These are phyloP conservation scores for Caprella mutica DNA, from an alignment of 2,888 invertebrate species.

Conservation along the genomic window DNA sequence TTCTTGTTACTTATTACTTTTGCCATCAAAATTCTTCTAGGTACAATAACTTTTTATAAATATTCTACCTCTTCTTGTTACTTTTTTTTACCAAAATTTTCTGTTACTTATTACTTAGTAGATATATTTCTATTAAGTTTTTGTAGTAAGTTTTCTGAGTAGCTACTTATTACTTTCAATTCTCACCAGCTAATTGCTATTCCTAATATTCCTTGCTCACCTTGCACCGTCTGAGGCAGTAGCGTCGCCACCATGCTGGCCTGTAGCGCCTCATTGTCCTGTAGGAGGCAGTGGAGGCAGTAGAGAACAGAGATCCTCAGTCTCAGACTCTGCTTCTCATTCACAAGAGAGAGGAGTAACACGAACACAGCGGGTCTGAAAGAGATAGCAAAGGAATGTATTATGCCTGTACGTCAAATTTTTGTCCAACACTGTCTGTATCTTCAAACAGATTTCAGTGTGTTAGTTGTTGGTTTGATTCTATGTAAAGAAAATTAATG, in stretches of 20 bases:
- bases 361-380: slow-evolving; percentile 81
- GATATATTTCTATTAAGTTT: too few species aligned
- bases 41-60: too few species aligned
- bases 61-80: too few species aligned
- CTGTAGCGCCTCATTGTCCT: slow-evolving; percentile 82
- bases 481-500: neutral
- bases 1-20: too few species aligned
- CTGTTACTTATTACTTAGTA: too few species aligned
- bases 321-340: slow-evolving; percentile 87
- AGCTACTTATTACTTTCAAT: too few species aligned
- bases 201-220: too few species aligned
- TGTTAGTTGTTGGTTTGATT: neutral
- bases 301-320: slow-evolving; percentile 89
- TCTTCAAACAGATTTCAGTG: neutral
- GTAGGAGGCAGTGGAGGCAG: slow-evolving; percentile 91
- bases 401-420: neutral
- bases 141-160: too few species aligned
- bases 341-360: slow-evolving; percentile 94
- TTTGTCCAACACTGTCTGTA: too few species aligned
- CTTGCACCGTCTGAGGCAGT: slow-evolving; percentile 49
- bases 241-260: slow-evolving; percentile 80
- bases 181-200: too few species aligned
- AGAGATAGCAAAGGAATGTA: slow-evolving; percentile 14
- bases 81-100: too few species aligned
- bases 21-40: too few species aligned